Evolutionary conservation across 2,888 invertebrate genomes (phyloP).

Genomic region (Himalopsyche kuldschensis): DNA sequence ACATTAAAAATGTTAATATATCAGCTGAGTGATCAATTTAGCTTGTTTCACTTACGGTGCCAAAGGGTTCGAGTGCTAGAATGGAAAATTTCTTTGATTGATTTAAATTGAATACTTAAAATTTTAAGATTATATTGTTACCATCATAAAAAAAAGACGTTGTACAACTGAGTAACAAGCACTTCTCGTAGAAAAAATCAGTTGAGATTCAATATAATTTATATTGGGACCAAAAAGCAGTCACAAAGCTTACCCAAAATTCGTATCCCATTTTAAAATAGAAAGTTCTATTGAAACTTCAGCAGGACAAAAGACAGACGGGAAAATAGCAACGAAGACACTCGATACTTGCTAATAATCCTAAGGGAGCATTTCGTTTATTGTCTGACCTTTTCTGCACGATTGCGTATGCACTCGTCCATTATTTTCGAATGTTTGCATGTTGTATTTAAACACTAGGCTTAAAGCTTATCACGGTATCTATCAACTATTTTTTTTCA

Average conservation of each 20-base stretch:
- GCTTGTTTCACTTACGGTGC: too few relatives aligned
- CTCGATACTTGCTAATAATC: conserved; percentile 37
- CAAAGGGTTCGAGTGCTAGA: too few relatives aligned
- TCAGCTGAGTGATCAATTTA: too few relatives aligned
- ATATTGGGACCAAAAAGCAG: too few relatives aligned
- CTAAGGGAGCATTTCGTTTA: conserved; percentile 11
- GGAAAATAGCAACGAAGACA: conserved; percentile 25
- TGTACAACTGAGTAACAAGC: too few relatives aligned
- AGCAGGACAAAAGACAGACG: not conserved
- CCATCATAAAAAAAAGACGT: too few relatives aligned
- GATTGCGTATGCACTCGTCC: conserved; percentile 33
- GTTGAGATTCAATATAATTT: too few relatives aligned
- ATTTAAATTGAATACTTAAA: too few relatives aligned
- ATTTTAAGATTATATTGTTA: too few relatives aligned
- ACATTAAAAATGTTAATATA: too few relatives aligned
- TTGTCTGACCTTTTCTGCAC: conserved; percentile 28
- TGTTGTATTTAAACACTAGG: not conserved
- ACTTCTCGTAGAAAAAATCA: too few relatives aligned
- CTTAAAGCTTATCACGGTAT: not conserved
- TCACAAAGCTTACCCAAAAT: not conserved
- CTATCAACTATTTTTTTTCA: not conserved
- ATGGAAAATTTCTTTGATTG: too few relatives aligned
- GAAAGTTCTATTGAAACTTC: not conserved
- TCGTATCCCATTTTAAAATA: not conserved
- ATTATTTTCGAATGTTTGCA: not conserved